Percentiles rank a stretch among this genome's conserved stretches.
Evolutionary conservation across 2,113 vertebrate genomes (phyloP).

Genomic region (Prionailurus viverrinus): DNA sequence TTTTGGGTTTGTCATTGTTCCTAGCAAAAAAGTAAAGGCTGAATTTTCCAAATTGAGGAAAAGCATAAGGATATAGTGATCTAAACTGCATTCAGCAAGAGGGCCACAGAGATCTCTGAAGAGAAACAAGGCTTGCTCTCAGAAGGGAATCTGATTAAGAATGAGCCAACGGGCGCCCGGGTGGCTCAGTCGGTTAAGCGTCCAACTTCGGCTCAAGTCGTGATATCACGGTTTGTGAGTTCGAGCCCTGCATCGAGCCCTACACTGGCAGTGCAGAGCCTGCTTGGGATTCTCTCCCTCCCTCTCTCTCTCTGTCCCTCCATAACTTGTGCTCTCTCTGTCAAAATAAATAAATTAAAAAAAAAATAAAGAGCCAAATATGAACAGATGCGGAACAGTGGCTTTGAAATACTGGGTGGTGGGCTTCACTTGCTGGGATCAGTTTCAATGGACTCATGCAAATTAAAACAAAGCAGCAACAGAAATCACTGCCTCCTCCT

Average conservation of each 20-base stretch:
- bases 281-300: no score
- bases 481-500: conserved; percentile 19
- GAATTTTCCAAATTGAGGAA: conserved; percentile 10
- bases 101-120: not conserved
- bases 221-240: no score
- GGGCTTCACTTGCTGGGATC: conserved; percentile 3
- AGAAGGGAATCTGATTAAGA: conserved; percentile 50
- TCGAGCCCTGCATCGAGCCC: no score
- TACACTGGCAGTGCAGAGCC: no score
- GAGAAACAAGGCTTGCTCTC: conserved; percentile 40
- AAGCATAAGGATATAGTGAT: not conserved
- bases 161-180: not conserved
- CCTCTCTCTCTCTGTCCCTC: no score
- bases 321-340: no score
- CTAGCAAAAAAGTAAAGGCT: not conserved
- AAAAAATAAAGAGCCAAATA: not conserved
- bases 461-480: conserved; percentile 29
- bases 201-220: no score
- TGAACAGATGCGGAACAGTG: conserved; percentile 2
- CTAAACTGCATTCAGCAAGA: not conserved
- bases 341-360: no score
- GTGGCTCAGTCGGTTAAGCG: no score
- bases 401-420: not conserved
- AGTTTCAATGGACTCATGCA: conserved; percentile 51
- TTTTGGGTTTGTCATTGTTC: not conserved